Conservation (phyloP, 2,797 vertebrate species). For the Lepilemur ruficaudatus region DNA sequence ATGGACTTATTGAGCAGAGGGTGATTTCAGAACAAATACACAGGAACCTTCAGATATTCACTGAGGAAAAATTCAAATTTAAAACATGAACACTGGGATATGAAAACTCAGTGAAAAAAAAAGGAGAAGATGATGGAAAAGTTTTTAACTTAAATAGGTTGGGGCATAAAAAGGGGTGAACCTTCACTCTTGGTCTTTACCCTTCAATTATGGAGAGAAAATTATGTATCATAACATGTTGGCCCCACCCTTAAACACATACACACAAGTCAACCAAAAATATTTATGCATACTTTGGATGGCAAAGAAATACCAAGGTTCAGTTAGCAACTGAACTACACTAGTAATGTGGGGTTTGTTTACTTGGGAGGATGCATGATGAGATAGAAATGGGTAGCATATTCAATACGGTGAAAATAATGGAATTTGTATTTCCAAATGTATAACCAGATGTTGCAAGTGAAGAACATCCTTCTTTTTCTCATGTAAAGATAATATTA, state of each 20-base stretch:
- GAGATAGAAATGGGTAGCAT: neutral
- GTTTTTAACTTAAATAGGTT: neutral
- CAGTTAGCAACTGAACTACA: neutral
- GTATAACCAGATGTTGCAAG: neutral
- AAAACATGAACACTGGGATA: neutral
- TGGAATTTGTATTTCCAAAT: neutral
- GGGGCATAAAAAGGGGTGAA: neutral
- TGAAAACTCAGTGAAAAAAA: constrained; percentile 7
- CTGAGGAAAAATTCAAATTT: neutral
- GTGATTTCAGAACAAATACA: neutral
- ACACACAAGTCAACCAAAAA: neutral
- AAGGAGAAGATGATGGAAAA: neutral
- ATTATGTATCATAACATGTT: neutral
- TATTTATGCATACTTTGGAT: constrained; percentile 12
- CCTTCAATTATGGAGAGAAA: constrained; percentile 37
- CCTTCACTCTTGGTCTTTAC: constrained; percentile 4
- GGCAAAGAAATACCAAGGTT: constrained; percentile 34
- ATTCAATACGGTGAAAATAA: neutral
- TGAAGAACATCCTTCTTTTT: neutral
- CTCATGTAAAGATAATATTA: neutral
- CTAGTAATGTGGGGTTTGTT: neutral
- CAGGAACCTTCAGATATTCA: neutral
- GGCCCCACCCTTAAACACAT: neutral
- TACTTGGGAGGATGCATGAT: neutral
- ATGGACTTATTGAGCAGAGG: neutral